Percentiles rank a stretch among this genome's conserved stretches.
Conservation (phyloP, 2,888 invertebrate species). For the Cenopis cana region DNA sequence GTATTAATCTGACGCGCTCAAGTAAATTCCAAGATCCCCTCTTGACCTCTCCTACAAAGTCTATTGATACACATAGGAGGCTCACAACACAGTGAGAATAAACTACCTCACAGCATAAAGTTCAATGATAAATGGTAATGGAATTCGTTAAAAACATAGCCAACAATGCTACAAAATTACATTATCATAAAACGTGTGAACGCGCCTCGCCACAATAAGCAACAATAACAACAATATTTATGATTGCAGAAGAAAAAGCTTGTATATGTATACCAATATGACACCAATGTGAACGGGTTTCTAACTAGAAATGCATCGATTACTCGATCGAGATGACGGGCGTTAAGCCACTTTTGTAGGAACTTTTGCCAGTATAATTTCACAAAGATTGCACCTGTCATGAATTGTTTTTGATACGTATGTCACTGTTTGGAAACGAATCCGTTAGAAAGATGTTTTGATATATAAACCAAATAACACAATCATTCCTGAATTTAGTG, state of each 20-base stretch:
- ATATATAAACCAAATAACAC: not conserved
- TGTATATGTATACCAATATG: slow-evolving; percentile 33
- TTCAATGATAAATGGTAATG: slow-evolving; percentile 37
- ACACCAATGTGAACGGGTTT: slow-evolving; percentile 44
- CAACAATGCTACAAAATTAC: slow-evolving; percentile 40
- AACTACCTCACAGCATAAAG: slow-evolving; percentile 16
- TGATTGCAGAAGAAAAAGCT: slow-evolving; percentile 42
- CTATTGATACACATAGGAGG: not conserved
- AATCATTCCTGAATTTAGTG: not conserved
- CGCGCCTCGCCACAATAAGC: slow-evolving; percentile 36
- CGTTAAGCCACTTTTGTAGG: slow-evolving; percentile 14
- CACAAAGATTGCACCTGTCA: too few relatives aligned
- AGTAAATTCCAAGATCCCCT: too few relatives aligned
- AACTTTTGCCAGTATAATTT: too few relatives aligned
- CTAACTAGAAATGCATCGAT: slow-evolving; percentile 43
- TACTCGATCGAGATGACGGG: slow-evolving; percentile 23
- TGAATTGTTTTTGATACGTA: too few relatives aligned
- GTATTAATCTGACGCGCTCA: too few relatives aligned
- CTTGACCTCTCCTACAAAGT: too few relatives aligned
- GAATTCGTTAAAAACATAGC: slow-evolving; percentile 40
- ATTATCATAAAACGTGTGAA: slow-evolving; percentile 45
- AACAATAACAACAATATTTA: slow-evolving; percentile 45
- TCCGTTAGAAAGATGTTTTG: too few relatives aligned
- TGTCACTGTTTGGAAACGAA: too few relatives aligned
- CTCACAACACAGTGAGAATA: slow-evolving; percentile 5